These are phyloP conservation scores for Tipula unca DNA, from an alignment of 2,888 invertebrate genomes.

Conservation along the genomic window DNA sequence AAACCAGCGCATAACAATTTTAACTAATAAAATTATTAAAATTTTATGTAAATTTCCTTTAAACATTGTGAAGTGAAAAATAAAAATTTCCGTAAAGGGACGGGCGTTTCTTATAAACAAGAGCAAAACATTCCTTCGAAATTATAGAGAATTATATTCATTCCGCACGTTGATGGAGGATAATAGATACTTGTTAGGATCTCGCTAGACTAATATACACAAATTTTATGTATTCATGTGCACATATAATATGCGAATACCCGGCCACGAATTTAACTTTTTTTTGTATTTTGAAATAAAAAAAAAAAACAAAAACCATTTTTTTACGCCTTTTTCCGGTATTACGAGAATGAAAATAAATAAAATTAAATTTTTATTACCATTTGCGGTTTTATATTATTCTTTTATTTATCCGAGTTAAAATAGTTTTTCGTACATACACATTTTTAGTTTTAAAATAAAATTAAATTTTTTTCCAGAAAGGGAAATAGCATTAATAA, in stretches of 20 bases:
- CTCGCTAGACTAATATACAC: neutral
- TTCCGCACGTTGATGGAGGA: neutral
- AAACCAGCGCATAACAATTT: conserved; percentile 3
- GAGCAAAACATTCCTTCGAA: neutral
- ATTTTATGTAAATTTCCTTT: neutral
- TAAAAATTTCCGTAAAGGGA: neutral
- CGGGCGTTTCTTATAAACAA: neutral
- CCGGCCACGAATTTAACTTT: conserved; percentile 8
- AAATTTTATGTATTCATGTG: neutral
- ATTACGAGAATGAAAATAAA: neutral
- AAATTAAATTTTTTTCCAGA: neutral
- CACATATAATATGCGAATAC: neutral
- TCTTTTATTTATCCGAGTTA: neutral
- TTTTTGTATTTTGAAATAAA: neutral
- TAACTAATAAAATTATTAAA: conserved; percentile 14
- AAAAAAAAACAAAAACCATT: neutral
- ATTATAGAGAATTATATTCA: neutral
- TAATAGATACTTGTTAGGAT: neutral
- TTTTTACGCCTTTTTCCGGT: conserved; percentile 8
- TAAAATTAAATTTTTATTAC: neutral
- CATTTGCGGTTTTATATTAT: neutral
- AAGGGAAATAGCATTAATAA: neutral
- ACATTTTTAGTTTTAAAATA: neutral
- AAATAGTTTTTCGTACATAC: neutral
- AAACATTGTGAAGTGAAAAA: neutral